Evolutionary conservation across 1,140 invertebrate genomes (phyloP).

Genomic region (Luehdorfia chinensis): DNA sequence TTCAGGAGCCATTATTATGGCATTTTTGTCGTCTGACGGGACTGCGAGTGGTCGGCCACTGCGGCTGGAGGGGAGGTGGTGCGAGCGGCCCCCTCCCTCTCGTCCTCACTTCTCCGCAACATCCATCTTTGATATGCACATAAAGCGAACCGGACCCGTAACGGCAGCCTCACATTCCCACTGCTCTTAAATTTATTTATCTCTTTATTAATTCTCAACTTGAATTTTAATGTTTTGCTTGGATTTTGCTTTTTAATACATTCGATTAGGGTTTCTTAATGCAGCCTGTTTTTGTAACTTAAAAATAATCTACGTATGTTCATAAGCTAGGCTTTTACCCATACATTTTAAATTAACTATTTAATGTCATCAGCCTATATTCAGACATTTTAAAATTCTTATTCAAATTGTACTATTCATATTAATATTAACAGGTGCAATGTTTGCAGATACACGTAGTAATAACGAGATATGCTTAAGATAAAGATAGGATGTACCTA

Average conservation of each 20-base stretch:
- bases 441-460: too few species aligned
- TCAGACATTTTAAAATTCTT: too few species aligned
- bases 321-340: too few species aligned
- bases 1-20: slow-evolving; percentile 75
- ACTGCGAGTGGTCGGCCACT: slow-evolving; percentile 66
- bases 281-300: slow-evolving; percentile 29
- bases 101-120: slow-evolving; percentile 34
- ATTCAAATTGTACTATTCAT: too few species aligned
- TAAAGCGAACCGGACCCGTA: slow-evolving; percentile 71
- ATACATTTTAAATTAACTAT: too few species aligned
- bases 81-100: slow-evolving; percentile 25
- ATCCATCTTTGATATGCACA: slow-evolving; percentile 76
- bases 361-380: not conserved
- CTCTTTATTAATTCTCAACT: slow-evolving; percentile 74
- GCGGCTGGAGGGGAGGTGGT: slow-evolving; percentile 31
- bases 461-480: too few species aligned
- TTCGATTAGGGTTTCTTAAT: slow-evolving; percentile 28
- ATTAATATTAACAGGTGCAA: too few species aligned
- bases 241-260: slow-evolving; percentile 46
- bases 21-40: slow-evolving; percentile 77
- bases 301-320: slow-evolving; percentile 26
- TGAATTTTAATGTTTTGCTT: slow-evolving; percentile 65
- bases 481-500: too few species aligned
- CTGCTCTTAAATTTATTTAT: slow-evolving; percentile 75
- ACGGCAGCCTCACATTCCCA: slow-evolving; percentile 71